Conservation (phyloP, 2,113 vertebrate species). For the Hemicordylus capensis region DNA sequence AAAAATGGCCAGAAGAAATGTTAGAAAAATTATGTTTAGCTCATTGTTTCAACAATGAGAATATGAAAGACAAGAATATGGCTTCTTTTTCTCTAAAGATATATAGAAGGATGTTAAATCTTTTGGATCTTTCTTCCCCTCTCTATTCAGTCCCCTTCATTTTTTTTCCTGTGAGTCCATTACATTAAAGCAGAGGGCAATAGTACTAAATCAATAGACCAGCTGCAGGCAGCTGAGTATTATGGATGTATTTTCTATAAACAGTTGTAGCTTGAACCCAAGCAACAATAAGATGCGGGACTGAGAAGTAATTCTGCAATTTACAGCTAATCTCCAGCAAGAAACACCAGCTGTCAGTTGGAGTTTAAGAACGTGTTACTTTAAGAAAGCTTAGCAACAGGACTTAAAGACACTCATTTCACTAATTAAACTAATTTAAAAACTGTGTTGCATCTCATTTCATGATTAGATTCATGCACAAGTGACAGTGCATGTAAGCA, state of each 20-base stretch:
- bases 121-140: neutral
- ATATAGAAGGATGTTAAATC: neutral
- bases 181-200: neutral
- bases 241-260: neutral
- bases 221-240: neutral
- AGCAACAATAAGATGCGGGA: neutral
- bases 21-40: neutral
- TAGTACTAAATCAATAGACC: neutral
- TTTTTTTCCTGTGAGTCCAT: neutral
- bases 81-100: neutral
- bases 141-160: no score
- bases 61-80: neutral
- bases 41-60: neutral
- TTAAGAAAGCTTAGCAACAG: slow-evolving; percentile 8
- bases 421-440: slow-evolving; percentile 1
- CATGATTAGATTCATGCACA: neutral
- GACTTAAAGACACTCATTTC: slow-evolving; percentile 1
- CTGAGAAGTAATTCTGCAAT: neutral
- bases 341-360: neutral
- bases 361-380: slow-evolving; percentile 8
- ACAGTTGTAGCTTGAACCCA: neutral
- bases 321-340: neutral
- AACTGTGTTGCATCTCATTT: neutral
- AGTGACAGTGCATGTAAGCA: neutral
- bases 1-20: neutral